A percentile compares a stretch with the other conserved stretches of the same genome.
Evolutionary conservation across 2,797 vertebrate species (phyloP).

Genomic region (Brotogeris chrysoptera): DNA sequence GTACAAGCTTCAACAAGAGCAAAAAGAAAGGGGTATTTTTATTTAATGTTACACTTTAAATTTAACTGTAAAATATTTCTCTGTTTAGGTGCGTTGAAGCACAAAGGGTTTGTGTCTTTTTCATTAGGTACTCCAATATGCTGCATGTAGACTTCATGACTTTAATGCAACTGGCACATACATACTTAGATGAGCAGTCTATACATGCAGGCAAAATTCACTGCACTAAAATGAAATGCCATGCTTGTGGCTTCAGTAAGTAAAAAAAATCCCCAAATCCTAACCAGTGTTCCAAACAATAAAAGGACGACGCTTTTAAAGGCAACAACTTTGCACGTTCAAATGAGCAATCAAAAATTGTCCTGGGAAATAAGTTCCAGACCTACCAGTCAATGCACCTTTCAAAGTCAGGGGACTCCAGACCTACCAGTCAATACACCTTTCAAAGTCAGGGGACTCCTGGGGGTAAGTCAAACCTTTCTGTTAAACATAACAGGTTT

Average conservation of each 20-base stretch:
- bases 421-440: background rate
- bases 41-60: background rate
- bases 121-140: background rate
- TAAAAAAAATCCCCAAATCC: background rate
- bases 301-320: background rate
- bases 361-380: background rate
- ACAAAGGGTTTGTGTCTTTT: background rate
- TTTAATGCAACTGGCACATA: background rate
- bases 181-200: background rate
- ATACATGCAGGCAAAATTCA: background rate
- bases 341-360: background rate
- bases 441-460: background rate
- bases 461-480: background rate
- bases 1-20: background rate
- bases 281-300: background rate
- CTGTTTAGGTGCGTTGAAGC: background rate
- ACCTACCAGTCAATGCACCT: background rate
- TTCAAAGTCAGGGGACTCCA: background rate
- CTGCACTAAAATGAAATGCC: background rate
- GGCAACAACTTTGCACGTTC: background rate
- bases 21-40: background rate
- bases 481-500: background rate
- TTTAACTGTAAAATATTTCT: background rate
- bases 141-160: background rate
- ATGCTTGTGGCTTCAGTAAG: background rate